Evolutionary conservation across 2,113 vertebrate genomes (phyloP).

Genomic region (Saccopteryx leptura): DNA sequence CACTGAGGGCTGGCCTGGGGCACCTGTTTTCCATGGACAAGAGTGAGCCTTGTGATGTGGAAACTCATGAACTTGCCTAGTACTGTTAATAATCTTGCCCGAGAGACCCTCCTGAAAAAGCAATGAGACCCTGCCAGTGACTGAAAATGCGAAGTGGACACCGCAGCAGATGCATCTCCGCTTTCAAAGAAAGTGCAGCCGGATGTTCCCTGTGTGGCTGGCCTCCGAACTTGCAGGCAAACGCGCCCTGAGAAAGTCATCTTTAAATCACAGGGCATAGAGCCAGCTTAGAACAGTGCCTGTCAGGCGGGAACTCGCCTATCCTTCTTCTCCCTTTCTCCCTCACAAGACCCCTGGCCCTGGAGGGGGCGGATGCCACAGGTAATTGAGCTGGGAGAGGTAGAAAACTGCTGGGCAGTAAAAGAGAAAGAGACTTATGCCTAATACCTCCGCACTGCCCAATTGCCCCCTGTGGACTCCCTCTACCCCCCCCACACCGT

Average conservation of each 20-base stretch:
- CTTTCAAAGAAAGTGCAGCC: background rate
- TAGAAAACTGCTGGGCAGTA: background rate
- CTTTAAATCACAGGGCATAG: background rate
- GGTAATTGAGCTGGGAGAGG: background rate
- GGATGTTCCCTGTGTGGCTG: background rate
- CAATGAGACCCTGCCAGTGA: background rate
- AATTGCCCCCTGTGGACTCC: accelerated
- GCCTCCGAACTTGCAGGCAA: too few relatives aligned
- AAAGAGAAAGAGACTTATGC: background rate
- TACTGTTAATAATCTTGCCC: background rate
- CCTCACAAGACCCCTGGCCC: background rate
- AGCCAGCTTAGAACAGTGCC: accelerated
- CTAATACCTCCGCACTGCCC: accelerated
- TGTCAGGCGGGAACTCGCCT: background rate
- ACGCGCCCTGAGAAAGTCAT: too few relatives aligned
- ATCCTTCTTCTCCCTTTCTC: background rate
- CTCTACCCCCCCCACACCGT: accelerated
- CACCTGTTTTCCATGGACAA: background rate
- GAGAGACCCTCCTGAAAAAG: background rate
- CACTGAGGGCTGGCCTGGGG: accelerated
- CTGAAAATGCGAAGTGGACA: background rate
- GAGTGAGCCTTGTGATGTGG: background rate
- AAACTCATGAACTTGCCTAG: background rate
- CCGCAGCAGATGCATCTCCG: background rate
- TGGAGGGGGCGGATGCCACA: background rate